Evolutionary conservation across 2,113 vertebrate species (phyloP).

Genomic region (Corvus hawaiiensis): DNA sequence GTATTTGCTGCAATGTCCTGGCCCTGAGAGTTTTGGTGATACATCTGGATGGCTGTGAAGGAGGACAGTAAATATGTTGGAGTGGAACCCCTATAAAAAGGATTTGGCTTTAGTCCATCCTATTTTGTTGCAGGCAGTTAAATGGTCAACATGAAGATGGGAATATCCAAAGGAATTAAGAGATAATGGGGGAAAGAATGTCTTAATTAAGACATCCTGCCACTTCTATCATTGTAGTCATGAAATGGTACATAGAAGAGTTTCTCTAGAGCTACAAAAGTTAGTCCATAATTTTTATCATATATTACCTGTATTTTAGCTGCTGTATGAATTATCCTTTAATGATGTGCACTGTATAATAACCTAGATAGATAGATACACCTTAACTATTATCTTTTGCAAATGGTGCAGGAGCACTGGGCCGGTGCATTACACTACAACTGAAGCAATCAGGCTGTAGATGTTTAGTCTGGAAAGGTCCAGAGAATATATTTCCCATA

Average conservation of each 20-base stretch:
- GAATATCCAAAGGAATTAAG: neutral
- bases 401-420: conserved; percentile 22
- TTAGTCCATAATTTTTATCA: neutral
- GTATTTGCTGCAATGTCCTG: neutral
- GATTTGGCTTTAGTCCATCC: neutral
- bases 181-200: neutral
- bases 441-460: neutral
- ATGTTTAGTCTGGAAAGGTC: neutral
- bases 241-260: neutral
- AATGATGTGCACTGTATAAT: neutral
- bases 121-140: neutral
- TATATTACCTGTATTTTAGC: neutral
- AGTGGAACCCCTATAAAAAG: neutral
- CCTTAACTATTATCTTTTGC: conserved; percentile 29
- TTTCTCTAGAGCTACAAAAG: neutral
- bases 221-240: neutral
- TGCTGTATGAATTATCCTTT: conserved; percentile 23
- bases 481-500: neutral
- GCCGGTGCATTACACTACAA: neutral
- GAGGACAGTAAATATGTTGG: neutral
- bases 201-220: neutral
- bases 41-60: neutral
- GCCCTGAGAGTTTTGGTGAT: neutral
- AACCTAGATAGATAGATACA: conserved; percentile 19
- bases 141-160: neutral